Evolutionary conservation across 1,140 invertebrate genomes (phyloP).

Genomic region (Zaprionus tsacasi): DNA sequence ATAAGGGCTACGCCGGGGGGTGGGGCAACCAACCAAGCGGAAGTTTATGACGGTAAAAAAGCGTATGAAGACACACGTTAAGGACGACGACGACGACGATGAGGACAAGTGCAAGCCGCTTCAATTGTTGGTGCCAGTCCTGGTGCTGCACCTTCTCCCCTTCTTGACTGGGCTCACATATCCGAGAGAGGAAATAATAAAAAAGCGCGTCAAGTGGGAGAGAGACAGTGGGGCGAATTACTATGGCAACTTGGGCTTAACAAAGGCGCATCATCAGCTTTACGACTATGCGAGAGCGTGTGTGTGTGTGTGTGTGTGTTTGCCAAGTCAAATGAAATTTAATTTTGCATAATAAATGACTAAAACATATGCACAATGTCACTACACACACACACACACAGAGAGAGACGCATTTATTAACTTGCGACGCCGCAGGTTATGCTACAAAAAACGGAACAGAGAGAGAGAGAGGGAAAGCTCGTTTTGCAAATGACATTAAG

Average conservation of each 20-base stretch:
- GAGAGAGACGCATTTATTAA: conserved; percentile 44
- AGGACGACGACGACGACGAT: conserved; percentile 17
- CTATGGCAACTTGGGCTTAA: conserved; percentile 31
- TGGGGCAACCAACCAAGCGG: conserved; percentile 59
- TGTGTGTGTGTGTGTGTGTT: conserved; percentile 20
- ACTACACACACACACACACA: conserved; percentile 9
- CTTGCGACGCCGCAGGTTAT: conserved; percentile 40
- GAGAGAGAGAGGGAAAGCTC: conserved; percentile 31
- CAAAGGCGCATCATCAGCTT: conserved; percentile 22
- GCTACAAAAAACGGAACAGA: conserved; percentile 37
- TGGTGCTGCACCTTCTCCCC: background rate
- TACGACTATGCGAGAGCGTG: background rate
- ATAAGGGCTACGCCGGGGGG: background rate
- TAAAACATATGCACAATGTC: conserved; percentile 46
- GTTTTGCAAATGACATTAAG: conserved; percentile 57
- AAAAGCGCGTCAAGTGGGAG: conserved; percentile 37
- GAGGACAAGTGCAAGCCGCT: conserved; percentile 6
- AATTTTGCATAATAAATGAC: conserved; percentile 65
- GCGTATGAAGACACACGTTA: conserved; percentile 47
- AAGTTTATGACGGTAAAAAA: conserved; percentile 68
- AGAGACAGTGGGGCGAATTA: conserved; percentile 4
- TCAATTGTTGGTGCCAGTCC: conserved; percentile 18
- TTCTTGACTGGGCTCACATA: conserved; percentile 33
- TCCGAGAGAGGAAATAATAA: conserved; percentile 48
- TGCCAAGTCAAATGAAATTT: conserved; percentile 64